Conservation (phyloP, 2,888 invertebrate species). For the Chaetoderma sp. region DNA sequence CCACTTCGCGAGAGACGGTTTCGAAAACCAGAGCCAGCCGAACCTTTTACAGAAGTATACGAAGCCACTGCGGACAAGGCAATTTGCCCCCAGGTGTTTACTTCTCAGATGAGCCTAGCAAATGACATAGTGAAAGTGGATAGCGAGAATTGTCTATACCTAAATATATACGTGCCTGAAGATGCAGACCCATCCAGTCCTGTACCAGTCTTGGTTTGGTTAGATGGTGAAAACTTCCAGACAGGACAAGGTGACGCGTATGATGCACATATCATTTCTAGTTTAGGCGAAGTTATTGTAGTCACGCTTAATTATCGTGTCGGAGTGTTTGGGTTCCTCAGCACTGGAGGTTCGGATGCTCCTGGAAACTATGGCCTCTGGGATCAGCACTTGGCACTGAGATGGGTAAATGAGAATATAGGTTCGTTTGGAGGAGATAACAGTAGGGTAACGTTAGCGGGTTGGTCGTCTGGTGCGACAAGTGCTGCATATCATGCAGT, state of each 20-base stretch:
- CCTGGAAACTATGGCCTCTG: constrained; percentile 52
- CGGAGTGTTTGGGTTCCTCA: constrained; percentile 49
- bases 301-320: constrained; percentile 49
- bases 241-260: constrained; percentile 41
- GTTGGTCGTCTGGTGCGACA: constrained; percentile 50
- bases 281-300: constrained; percentile 38
- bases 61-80: constrained; percentile 36
- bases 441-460: constrained; percentile 43
- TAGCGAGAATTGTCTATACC: constrained; percentile 42
- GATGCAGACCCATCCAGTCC: neutral
- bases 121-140: neutral
- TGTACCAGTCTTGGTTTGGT: constrained; percentile 42
- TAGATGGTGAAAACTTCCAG: constrained; percentile 42
- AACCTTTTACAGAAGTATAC: constrained; percentile 19
- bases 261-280: constrained; percentile 37
- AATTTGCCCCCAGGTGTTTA: constrained; percentile 35
- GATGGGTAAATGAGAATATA: constrained; percentile 50
- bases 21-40: constrained; percentile 31
- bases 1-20: constrained; percentile 42
- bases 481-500: constrained; percentile 41
- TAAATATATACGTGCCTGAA: constrained; percentile 46
- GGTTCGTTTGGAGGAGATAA: constrained; percentile 43
- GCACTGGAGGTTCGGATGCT: constrained; percentile 37
- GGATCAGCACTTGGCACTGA: constrained; percentile 47
- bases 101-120: neutral